Evolutionary conservation across 2,797 vertebrate genomes (phyloP).

Genomic region (Melanotaenia trifasciata): DNA sequence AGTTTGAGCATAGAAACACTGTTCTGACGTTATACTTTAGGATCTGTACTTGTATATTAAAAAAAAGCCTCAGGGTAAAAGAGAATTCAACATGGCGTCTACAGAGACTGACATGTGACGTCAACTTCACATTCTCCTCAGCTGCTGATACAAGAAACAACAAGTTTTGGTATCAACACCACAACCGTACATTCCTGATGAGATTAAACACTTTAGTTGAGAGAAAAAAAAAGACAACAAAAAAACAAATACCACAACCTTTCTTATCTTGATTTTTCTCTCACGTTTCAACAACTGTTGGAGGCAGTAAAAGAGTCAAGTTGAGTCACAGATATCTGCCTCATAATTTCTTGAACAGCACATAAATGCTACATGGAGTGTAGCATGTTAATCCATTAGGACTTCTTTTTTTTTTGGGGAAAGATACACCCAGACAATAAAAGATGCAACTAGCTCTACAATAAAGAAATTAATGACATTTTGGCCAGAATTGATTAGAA

Average conservation of each 20-base stretch:
- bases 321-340: neutral
- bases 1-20: neutral
- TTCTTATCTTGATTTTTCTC: neutral
- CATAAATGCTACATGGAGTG: neutral
- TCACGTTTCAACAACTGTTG: neutral
- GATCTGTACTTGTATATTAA: no score
- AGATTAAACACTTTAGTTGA: neutral
- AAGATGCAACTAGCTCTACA: constrained; percentile 31
- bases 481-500: constrained; percentile 38
- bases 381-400: neutral
- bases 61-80: neutral
- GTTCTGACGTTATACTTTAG: no score
- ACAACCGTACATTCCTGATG: neutral
- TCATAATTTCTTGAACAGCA: neutral
- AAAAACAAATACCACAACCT: neutral
- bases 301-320: neutral
- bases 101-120: neutral
- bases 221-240: neutral
- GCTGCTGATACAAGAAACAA: neutral
- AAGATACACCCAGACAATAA: constrained; percentile 35
- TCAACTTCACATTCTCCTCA: neutral
- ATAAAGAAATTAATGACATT: constrained; percentile 40
- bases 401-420: neutral
- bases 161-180: neutral
- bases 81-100: neutral